Evolutionary conservation across 2,113 vertebrate species (phyloP), one percentile per base, ranked within the genome.

Genomic region (Emydura subglobosa): DNA sequence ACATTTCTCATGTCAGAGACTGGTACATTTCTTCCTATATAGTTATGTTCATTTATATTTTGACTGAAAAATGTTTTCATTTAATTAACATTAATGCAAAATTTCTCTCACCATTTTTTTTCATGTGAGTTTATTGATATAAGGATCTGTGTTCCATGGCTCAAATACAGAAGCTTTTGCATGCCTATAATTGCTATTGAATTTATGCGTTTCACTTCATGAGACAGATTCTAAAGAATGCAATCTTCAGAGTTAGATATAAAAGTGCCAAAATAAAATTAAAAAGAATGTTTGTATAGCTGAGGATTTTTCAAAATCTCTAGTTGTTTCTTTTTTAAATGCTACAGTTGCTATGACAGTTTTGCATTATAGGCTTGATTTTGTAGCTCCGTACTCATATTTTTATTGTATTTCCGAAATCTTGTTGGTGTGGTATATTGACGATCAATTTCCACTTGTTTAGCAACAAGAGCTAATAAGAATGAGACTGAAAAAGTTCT

Each of bases 331-430:
- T 92, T 84, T 94, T 72, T 61, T 65, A 68, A 85, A 82, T 79
- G 83, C 78, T 90, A 29, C 57, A 81, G 47, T 10, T 1, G 54
- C 21, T 25, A 34, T 7, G 55, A 55, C 39, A 79, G 6, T 49
- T 27, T 79, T 92, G 2, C 31, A 86, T 91, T 94, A 51, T 81
- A 91, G 74, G 83, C 76, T 50, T 24, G 79, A 29, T 57, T 85
- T 2, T 61, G n/a, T 96, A 81, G 51, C 72, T 87, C 94, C 90
- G 2, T 81, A 85, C 17, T 59, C 93, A 89, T 82, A 50, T 90
- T 27, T 65, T 10, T 53, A 29, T 85, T 25, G 11, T 89, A 53
- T 91, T 94, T 89, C 81, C 88, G 85, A 95, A 96, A 94, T 78
- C 34, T 53, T 55, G 49, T 91, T 79, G 25, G 83, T 94, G 87